These are phyloP conservation scores for Orientallactaga bullata DNA, from an alignment of 2,113 vertebrate genomes.

Conservation along the genomic window DNA sequence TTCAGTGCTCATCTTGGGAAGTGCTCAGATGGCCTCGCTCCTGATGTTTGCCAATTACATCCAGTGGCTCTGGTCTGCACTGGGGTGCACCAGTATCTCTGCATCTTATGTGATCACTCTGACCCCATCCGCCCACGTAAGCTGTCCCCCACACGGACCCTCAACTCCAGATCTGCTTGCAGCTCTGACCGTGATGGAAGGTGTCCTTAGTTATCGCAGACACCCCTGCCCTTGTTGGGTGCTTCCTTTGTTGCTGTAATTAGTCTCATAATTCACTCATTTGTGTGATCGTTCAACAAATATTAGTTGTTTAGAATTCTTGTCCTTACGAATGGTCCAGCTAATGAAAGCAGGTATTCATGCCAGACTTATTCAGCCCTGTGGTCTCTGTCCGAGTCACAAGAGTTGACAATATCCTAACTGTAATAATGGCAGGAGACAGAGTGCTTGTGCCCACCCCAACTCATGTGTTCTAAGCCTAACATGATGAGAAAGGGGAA, in stretches of 20 bases:
- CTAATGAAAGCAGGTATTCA: conserved; percentile 5
- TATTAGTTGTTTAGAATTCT: neutral
- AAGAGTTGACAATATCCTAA: neutral
- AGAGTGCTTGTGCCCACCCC: neutral
- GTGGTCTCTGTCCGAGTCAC: neutral
- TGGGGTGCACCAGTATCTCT: neutral
- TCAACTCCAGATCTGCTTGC: neutral
- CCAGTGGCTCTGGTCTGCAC: fast-evolving
- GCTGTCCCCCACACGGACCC: neutral
- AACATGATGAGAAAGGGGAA: too few relatives aligned
- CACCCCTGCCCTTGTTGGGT: neutral
- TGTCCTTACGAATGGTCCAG: conserved; percentile 17
- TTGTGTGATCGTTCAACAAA: neutral
- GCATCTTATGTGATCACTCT: neutral
- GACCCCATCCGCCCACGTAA: fast-evolving
- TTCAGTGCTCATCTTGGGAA: neutral
- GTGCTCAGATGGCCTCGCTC: neutral
- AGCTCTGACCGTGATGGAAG: neutral
- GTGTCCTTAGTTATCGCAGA: neutral
- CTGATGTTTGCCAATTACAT: neutral
- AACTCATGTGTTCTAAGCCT: neutral
- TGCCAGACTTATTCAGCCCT: neutral
- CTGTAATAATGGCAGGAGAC: neutral
- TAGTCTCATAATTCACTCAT: neutral
- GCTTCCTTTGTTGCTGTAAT: neutral